A percentile compares a stretch with the other conserved stretches of the same genome.
These are phyloP conservation scores for Rhagonycha fulva DNA, from an alignment of 2,888 invertebrate genomes.

Conservation along the genomic window DNA sequence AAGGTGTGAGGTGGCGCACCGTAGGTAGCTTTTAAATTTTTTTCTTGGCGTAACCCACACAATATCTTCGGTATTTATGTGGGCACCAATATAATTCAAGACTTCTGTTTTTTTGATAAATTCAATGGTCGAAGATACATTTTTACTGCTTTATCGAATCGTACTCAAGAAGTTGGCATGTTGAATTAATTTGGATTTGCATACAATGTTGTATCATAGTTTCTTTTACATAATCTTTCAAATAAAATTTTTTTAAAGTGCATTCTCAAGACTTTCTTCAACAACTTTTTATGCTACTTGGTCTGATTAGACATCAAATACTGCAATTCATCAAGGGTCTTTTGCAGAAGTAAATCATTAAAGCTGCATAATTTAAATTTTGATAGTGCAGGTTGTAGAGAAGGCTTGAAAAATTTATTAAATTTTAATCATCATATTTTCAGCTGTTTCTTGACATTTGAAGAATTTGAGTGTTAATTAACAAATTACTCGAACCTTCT, in stretches of 20 bases:
- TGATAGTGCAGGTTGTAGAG: not conserved
- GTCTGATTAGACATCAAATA: too few species aligned
- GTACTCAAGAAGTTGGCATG: not conserved
- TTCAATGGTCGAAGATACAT: not conserved
- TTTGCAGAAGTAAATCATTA: too few species aligned
- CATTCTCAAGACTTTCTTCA: not conserved
- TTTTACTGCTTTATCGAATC: not conserved
- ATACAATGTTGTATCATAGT: not conserved
- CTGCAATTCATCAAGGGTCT: too few species aligned
- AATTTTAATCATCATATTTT: too few species aligned
- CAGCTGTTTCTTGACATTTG: too few species aligned
- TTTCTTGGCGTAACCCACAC: not conserved
- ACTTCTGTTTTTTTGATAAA: not conserved
- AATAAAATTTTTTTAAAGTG: not conserved
- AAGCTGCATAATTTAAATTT: not conserved
- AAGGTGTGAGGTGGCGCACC: slow-evolving; percentile 1
- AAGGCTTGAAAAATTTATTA: not conserved
- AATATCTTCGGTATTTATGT: not conserved
- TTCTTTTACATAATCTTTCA: not conserved
- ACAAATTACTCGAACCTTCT: not conserved
- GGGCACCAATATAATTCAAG: not conserved
- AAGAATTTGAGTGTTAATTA: too few species aligned
- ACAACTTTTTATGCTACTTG: not conserved
- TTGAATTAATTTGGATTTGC: not conserved
- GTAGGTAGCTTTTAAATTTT: not conserved